Conservation (phyloP, 2,888 invertebrate species). For the Xestia c-nigrum region DNA sequence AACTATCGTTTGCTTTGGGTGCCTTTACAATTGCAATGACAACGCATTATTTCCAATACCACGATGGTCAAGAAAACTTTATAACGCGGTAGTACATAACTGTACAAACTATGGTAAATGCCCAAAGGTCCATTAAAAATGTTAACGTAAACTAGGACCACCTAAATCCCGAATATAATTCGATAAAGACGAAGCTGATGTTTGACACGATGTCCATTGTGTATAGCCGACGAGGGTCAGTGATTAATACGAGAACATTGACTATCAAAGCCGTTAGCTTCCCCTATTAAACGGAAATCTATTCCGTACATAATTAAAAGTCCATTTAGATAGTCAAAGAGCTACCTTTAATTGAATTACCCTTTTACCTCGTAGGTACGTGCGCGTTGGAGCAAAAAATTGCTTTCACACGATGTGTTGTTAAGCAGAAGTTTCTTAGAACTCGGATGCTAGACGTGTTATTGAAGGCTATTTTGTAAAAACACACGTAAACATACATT, state of each 20-base stretch:
- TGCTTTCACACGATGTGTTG: slow-evolving; percentile 11
- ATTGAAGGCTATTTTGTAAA: not conserved
- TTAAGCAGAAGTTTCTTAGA: slow-evolving; percentile 19
- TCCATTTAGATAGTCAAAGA: slow-evolving; percentile 51
- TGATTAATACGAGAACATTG: slow-evolving; percentile 84
- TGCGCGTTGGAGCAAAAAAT: slow-evolving; percentile 34
- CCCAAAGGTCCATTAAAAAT: not conserved
- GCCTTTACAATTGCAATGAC: not conserved
- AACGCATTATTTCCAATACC: not conserved
- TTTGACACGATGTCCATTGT: slow-evolving; percentile 72
- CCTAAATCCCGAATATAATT: slow-evolving; percentile 35
- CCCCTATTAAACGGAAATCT: slow-evolving; percentile 41
- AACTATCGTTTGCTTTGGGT: not conserved
- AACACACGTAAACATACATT: too few relatives aligned
- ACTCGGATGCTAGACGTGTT: not conserved
- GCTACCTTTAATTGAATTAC: slow-evolving; percentile 45
- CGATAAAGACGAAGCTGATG: slow-evolving; percentile 39
- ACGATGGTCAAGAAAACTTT: not conserved
- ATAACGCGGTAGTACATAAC: not conserved
- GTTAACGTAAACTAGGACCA: slow-evolving; percentile 10
- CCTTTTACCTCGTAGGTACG: slow-evolving; percentile 31
- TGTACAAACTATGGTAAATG: not conserved
- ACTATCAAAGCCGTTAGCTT: slow-evolving; percentile 76
- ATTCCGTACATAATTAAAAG: slow-evolving; percentile 48
- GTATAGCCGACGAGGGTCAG: slow-evolving; percentile 83